Evolutionary conservation across 2,797 vertebrate genomes (phyloP).

Genomic region (Pyrocephalus nanus): DNA sequence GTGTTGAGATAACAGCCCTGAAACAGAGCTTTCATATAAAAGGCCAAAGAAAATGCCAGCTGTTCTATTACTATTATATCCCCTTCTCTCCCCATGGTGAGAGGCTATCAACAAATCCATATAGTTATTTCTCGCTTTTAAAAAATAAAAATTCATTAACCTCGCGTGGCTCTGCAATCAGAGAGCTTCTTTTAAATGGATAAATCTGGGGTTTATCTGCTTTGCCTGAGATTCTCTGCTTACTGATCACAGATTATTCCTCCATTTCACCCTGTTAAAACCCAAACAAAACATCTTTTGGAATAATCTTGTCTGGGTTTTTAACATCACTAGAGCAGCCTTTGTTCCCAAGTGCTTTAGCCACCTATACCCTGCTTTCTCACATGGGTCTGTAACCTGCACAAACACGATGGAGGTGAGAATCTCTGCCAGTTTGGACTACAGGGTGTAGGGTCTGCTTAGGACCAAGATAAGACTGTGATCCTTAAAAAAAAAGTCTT

Average conservation of each 20-base stretch:
- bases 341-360: not conserved
- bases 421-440: not conserved
- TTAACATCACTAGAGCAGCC: not conserved
- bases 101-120: constrained; percentile 43
- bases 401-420: not conserved
- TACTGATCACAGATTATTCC: constrained; percentile 68
- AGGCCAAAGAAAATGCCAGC: constrained; percentile 53
- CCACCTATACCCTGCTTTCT: not conserved
- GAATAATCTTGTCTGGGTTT: constrained; percentile 54
- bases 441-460: not conserved
- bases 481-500: not conserved
- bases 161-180: constrained; percentile 18
- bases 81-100: not conserved
- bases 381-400: not conserved
- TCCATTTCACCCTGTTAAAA: constrained; percentile 54
- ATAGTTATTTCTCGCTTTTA: constrained; percentile 39
- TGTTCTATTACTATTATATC: constrained; percentile 24
- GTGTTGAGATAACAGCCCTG: constrained; percentile 4
- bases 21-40: constrained; percentile 45
- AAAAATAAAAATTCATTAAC: constrained; percentile 64
- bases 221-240: constrained; percentile 49
- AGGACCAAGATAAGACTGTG: not conserved
- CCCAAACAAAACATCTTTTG: constrained; percentile 57
- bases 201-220: constrained; percentile 62
- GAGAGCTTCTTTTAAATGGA: constrained; percentile 58